These are phyloP conservation scores for Lepidochrysops patricia DNA, from an alignment of 2,888 invertebrate genomes.

Conservation along the genomic window DNA sequence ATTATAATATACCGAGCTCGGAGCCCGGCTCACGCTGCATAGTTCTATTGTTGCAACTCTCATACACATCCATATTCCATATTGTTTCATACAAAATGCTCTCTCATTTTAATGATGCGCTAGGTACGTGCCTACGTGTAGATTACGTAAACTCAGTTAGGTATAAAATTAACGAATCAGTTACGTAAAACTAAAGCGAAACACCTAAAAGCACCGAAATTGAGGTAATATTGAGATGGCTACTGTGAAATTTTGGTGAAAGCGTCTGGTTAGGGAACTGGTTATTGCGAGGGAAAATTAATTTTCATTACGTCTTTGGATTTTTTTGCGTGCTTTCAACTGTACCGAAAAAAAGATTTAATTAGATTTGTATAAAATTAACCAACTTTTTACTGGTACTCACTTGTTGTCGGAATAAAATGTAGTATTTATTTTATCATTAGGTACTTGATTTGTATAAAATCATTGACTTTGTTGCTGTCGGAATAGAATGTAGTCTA, in stretches of 20 bases:
- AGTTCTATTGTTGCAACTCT: neutral
- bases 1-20: neutral
- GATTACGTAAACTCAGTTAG: neutral
- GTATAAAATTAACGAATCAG: neutral
- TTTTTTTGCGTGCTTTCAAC: neutral
- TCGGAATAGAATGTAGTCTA: too few relatives aligned
- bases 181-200: neutral
- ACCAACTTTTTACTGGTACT: too few relatives aligned
- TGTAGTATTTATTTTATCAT: too few relatives aligned
- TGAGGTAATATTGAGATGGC: neutral
- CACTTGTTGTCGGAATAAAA: too few relatives aligned
- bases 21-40: neutral
- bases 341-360: neutral
- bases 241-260: too few relatives aligned
- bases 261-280: neutral
- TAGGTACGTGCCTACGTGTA: neutral
- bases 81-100: neutral
- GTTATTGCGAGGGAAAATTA: neutral
- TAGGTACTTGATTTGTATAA: too few relatives aligned
- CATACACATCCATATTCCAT: neutral
- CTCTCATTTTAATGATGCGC: constrained; percentile 7
- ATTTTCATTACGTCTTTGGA: neutral
- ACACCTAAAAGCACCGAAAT: neutral
- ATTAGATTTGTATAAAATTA: too few relatives aligned
- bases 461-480: too few relatives aligned